Base-by-base conservation (phyloP, 1,140 invertebrate genomes). In the Nylanderia fulva region DNA sequence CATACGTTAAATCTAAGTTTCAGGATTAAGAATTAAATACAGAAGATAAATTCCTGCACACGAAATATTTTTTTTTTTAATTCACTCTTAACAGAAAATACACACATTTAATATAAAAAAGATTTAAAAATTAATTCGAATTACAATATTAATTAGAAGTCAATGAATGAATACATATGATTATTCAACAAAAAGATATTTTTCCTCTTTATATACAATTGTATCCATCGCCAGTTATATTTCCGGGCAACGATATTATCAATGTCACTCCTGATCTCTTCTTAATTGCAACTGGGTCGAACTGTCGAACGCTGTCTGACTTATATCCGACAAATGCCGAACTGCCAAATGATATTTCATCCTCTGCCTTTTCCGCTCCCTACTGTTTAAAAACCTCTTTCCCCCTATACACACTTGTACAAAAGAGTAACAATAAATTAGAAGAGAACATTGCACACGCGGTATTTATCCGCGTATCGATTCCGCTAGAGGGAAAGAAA, bases 301-400 rank as follows among this genome's bases (percentile, higher is more conserved):
- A 88, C 27, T 33, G 54, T 54, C 75, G 45, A 88, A 90, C n/a
- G n/a, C 54, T 84, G 77, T 90, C 86, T 85, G 77, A 90, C 56
- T 90, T 84, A 80, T 80, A 90, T 90, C 74, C 60, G 60, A 85
- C 52, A 27, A 84, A 86, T 82, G 52, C 79, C 77, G 68, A 90
- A 90, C 89, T 90, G 88, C 88, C 88, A 90, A 90, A 90, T 85
- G 74, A 82, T 82, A 87, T 86, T 89, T 86, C 58, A 88, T 56
- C 69, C 56, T 66, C 71, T 52, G 71, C 82, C 77, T 58, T 89
- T 79, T 87, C 80, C 75, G 24, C 85, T 79, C 68, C 56, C 85
- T 84, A 88, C 69, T 48, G 77, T 89, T 83, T 90, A 82, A 90
- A 61, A 63, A 45, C 27, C 39, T 21, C 18, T 13, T 33, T 27